A percentile compares a stretch with the other conserved stretches of the same genome.
Conservation (phyloP, 2,888 invertebrate species). For the Calameuta filiformis region DNA sequence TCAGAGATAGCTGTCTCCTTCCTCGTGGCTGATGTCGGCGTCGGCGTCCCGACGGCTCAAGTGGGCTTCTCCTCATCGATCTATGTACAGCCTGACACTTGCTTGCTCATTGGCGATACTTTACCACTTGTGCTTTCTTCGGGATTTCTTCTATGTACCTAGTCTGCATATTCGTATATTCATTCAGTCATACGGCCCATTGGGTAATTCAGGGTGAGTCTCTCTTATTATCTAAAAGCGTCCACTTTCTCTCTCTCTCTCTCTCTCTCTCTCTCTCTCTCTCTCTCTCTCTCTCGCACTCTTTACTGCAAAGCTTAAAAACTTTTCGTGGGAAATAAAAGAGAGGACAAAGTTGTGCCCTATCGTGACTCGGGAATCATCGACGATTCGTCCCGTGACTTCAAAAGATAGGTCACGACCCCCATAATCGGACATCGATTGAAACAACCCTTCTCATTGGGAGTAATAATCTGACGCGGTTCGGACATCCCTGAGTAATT, state of each 20-base stretch:
- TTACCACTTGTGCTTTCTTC: background rate
- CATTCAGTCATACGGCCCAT: background rate
- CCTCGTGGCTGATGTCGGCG: background rate
- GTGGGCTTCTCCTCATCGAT: background rate
- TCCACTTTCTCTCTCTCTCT: background rate
- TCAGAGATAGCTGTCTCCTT: background rate
- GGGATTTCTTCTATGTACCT: background rate
- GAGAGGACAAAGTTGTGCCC: background rate
- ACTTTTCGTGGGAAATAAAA: background rate
- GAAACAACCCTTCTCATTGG: background rate
- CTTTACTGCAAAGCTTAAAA: too few relatives aligned
- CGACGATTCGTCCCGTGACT: background rate
- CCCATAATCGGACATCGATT: background rate
- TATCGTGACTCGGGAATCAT: background rate
- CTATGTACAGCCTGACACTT: background rate
- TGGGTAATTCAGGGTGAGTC: background rate
- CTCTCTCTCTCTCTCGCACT: too few relatives aligned
- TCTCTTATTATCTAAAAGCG: background rate
- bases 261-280: too few relatives aligned
- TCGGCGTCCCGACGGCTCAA: background rate
- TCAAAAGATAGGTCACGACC: background rate
- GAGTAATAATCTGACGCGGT: background rate
- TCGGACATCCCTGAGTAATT: background rate
- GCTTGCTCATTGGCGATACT: background rate
- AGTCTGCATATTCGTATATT: background rate